Percentiles rank a stretch among this genome's conserved stretches.
These are phyloP conservation scores for Stichodactyla mertensii DNA, from an alignment of 64 coral and sea anemone genomes.

Conservation along the genomic window DNA sequence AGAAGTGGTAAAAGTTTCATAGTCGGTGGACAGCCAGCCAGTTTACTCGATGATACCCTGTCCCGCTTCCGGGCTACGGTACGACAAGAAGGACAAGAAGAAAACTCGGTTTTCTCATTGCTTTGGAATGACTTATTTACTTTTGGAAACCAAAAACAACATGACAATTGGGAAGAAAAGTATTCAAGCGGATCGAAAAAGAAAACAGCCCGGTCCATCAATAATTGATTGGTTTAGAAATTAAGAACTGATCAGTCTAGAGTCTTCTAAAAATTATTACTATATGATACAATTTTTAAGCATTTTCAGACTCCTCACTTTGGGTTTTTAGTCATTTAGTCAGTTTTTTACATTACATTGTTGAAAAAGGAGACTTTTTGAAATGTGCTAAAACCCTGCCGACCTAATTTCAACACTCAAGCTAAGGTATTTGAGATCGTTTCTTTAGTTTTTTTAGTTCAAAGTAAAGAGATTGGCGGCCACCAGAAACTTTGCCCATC, in stretches of 20 bases:
- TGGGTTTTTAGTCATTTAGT: no score
- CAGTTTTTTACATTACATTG: no score
- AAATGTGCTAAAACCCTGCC: no score
- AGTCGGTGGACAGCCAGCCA: neutral
- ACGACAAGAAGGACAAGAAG: neutral
- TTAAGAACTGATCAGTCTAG: neutral
- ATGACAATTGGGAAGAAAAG: neutral
- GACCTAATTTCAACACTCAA: no score
- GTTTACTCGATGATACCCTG: neutral
- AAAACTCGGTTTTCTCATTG: neutral
- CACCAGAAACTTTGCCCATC: neutral
- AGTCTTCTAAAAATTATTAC: no score
- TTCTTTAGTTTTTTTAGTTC: neutral
- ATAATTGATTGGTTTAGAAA: neutral
- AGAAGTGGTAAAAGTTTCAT: neutral
- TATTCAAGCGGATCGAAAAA: neutral
- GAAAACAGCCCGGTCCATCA: neutral
- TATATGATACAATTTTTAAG: no score
- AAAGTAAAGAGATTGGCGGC: neutral
- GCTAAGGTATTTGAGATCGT: neutral
- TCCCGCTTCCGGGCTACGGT: neutral
- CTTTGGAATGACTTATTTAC: conserved; percentile 12
- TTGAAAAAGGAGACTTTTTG: no score
- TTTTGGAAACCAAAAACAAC: neutral
- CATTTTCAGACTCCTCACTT: no score